Conservation (phyloP, 2,797 vertebrate species). For the Alcedo atthis region DNA sequence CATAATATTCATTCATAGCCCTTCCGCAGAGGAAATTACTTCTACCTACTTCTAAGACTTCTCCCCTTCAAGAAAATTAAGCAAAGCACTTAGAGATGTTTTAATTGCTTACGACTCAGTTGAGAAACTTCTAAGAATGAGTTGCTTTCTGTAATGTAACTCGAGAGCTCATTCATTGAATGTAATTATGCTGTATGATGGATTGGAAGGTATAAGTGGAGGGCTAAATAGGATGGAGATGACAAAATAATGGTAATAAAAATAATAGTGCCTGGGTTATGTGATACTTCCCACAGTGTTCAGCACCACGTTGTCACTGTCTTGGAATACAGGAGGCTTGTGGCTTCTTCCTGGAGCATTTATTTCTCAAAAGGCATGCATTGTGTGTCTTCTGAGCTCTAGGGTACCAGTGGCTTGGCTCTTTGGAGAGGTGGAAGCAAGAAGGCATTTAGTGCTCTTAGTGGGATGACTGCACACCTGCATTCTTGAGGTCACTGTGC, state of each 20-base stretch:
- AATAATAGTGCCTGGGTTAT: conserved; percentile 40
- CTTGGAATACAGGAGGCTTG: background rate
- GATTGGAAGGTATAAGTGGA: conserved; percentile 48
- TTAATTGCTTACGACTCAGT: conserved; percentile 68
- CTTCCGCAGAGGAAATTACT: conserved; percentile 69
- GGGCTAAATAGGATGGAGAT: conserved; percentile 58
- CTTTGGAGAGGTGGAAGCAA: background rate
- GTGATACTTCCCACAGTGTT: conserved; percentile 23
- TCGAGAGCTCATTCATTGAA: conserved; percentile 63
- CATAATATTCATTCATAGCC: conserved; percentile 43
- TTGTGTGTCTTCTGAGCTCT: background rate
- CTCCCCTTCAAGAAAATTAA: conserved; percentile 67
- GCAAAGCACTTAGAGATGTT: conserved; percentile 24
- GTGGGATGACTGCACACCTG: background rate
- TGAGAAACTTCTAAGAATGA: conserved; percentile 74
- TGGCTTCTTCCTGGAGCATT: background rate
- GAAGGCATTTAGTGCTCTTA: background rate
- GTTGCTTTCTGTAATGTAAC: conserved; percentile 64
- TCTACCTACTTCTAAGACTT: conserved; percentile 68
- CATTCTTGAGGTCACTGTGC: background rate
- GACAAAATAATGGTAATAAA: conserved; percentile 71
- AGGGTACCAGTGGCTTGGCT: background rate
- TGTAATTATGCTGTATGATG: conserved; percentile 67
- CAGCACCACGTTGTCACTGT: background rate
- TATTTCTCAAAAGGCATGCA: background rate